A percentile compares a stretch with the other conserved stretches of the same genome.
Conservation (phyloP, 2,113 vertebrate genomes). For the Pangasianodon hypophthalmus region DNA sequence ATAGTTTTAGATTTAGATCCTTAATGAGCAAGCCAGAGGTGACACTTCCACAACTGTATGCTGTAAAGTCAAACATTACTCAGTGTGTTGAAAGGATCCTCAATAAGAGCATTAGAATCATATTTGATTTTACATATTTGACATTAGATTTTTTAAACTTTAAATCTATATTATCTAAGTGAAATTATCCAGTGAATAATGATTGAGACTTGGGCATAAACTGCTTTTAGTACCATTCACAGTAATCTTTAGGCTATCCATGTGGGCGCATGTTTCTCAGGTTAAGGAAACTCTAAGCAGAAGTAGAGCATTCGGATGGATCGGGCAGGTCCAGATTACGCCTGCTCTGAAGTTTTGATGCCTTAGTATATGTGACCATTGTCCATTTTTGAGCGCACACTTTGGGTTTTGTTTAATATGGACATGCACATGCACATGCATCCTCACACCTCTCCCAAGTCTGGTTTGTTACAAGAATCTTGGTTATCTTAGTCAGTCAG, state of each 20-base stretch:
- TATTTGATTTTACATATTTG: neutral
- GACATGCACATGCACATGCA: neutral
- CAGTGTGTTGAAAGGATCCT: neutral
- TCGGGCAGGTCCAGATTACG: neutral
- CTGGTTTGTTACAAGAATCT: constrained; percentile 1
- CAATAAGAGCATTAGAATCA: neutral
- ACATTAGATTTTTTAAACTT: neutral
- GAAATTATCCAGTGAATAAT: neutral
- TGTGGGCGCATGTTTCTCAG: neutral
- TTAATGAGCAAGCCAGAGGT: neutral
- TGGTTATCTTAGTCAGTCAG: constrained; percentile 66
- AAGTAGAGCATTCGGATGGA: neutral
- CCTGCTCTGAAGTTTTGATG: neutral
- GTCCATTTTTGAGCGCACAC: neutral
- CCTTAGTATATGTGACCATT: neutral
- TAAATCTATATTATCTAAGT: neutral
- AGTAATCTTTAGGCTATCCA: neutral
- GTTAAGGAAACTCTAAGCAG: neutral
- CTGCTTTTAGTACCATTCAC: neutral
- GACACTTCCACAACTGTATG: neutral
- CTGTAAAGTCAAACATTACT: neutral
- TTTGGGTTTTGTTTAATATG: neutral
- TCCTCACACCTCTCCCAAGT: neutral
- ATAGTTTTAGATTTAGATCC: neutral
- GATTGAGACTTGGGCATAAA: neutral